phyloP scores from a whole-genome alignment of 2,888 invertebrate species.

The Ryuthela nishihirai region DNA sequence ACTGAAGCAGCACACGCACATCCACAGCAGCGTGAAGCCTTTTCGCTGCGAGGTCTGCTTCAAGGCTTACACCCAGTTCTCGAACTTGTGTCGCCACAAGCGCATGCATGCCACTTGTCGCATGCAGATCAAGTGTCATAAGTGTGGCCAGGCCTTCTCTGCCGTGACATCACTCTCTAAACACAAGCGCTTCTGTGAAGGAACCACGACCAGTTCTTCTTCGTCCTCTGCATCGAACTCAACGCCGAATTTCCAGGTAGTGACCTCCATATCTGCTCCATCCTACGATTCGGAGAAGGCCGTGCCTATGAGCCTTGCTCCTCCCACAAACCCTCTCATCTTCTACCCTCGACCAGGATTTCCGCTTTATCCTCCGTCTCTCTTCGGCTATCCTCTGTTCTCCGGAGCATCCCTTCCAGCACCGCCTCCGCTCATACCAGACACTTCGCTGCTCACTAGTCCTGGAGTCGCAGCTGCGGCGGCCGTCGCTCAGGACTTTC shows the following conservation, averaged over 20 bases:
- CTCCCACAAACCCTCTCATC: conserved; percentile 60
- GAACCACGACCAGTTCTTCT: conserved; percentile 49
- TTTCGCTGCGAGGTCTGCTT: conserved; percentile 84
- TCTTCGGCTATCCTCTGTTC: conserved; percentile 55
- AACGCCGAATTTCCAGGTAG: conserved; percentile 4
- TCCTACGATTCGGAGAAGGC: conserved; percentile 31
- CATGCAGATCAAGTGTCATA: conserved; percentile 86
- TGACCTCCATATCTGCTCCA: background rate
- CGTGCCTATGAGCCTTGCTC: conserved; percentile 38
- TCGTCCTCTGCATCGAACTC: conserved; percentile 2
- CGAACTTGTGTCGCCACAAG: conserved; percentile 98
- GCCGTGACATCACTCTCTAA: conserved; percentile 89
- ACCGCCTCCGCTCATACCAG: conserved; percentile 49
- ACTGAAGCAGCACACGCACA: conserved; percentile 97
- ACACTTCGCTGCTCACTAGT: conserved; percentile 43
- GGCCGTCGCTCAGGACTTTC: conserved; percentile 39
- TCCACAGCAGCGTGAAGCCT: conserved; percentile 96
- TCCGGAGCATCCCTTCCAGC: conserved; percentile 37
- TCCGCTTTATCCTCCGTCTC: conserved; percentile 54
- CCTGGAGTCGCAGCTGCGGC: conserved; percentile 31
- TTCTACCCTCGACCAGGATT: conserved; percentile 65
- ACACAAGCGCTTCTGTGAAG: conserved; percentile 94
- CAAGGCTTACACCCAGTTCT: conserved; percentile 99
- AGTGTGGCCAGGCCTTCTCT: conserved; percentile 89
- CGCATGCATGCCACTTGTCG: conserved; percentile 97